These are phyloP conservation scores for Caenorhabditis japonica DNA, from an alignment of 2,888 invertebrate species.

Conservation along the genomic window DNA sequence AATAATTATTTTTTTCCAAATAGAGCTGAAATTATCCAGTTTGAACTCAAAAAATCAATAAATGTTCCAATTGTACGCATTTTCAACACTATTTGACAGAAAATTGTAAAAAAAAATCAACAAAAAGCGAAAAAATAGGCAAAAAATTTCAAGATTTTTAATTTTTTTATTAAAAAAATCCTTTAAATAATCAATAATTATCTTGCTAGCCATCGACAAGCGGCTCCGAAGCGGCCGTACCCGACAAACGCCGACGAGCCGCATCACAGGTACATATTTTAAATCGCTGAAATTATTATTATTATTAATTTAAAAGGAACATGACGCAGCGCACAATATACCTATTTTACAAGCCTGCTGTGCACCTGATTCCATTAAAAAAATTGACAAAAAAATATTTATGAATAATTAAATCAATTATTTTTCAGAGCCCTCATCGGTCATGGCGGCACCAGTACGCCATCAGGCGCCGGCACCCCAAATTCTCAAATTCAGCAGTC, in stretches of 20 bases:
- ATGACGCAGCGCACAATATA: too few relatives aligned
- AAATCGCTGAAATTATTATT: too few relatives aligned
- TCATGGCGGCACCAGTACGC: slow-evolving; percentile 4
- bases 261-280: slow-evolving; percentile 13
- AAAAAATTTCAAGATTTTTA: too few relatives aligned
- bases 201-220: slow-evolving; percentile 19
- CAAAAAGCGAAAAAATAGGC: background rate
- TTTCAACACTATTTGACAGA: background rate
- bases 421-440: slow-evolving; percentile 29
- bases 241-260: slow-evolving; percentile 8
- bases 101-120: slow-evolving; percentile 1
- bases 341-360: too few relatives aligned
- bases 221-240: slow-evolving; percentile 25
- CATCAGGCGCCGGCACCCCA: slow-evolving; percentile 14
- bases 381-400: too few relatives aligned
- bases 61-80: too few relatives aligned
- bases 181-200: background rate
- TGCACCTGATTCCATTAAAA: too few relatives aligned
- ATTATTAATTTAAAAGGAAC: too few relatives aligned
- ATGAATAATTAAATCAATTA: too few relatives aligned
- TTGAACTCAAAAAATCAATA: slow-evolving; percentile 5
- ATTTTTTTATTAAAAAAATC: too few relatives aligned
- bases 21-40: background rate
- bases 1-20: too few relatives aligned
- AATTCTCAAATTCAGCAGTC: background rate